phyloP scores from a whole-genome alignment of 2,888 invertebrate species.

The Caenorhabditis japonica region DNA sequence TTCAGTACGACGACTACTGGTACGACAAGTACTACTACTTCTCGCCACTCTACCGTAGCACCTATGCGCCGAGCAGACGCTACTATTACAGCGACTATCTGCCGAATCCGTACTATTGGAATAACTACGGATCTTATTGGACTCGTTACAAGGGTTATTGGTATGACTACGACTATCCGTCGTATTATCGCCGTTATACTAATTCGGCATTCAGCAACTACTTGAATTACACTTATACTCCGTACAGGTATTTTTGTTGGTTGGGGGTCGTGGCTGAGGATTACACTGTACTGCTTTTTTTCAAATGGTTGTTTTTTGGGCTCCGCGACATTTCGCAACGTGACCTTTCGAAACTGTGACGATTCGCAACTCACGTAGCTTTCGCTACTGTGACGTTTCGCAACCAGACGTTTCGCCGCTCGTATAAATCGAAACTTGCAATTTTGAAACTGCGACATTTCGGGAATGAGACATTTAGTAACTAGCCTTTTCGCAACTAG shows the following conservation, averaged over 20 bases:
- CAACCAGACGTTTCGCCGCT: no score
- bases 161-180: conserved; percentile 73
- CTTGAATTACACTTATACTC: conserved; percentile 62
- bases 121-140: conserved; percentile 67
- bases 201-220: conserved; percentile 60
- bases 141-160: conserved; percentile 74
- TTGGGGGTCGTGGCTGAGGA: no score
- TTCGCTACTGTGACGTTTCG: no score
- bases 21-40: conserved; percentile 75
- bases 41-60: conserved; percentile 68
- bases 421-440: no score
- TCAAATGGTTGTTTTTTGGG: no score
- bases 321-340: no score
- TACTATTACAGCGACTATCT: conserved; percentile 68
- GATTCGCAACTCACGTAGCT: no score
- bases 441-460: no score
- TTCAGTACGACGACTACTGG: conserved; percentile 72
- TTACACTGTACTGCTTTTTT: no score
- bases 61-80: conserved; percentile 51
- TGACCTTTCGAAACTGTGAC: no score
- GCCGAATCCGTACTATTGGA: conserved; percentile 74
- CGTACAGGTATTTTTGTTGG: conserved; percentile 61
- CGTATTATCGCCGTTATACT: conserved; percentile 66
- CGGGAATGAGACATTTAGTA: no score
- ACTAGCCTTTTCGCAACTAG: no score